These are phyloP conservation scores for Pagetopsis macropterus DNA, from an alignment of 2,797 vertebrate species.

Conservation along the genomic window DNA sequence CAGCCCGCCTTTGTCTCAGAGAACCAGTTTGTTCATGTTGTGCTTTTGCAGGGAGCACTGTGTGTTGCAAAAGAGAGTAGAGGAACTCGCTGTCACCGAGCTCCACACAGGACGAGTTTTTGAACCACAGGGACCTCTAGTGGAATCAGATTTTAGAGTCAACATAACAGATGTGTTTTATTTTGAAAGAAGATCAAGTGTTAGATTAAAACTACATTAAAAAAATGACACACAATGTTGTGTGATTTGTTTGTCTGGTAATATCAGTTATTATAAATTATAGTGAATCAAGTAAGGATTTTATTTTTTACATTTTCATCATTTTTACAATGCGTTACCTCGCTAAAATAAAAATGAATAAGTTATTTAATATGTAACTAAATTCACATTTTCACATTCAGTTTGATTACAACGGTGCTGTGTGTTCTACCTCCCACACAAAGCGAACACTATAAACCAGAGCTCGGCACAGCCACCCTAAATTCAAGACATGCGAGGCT, in stretches of 20 bases:
- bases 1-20: slow-evolving; percentile 32
- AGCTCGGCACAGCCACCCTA: slow-evolving; percentile 45
- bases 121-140: slow-evolving; percentile 97
- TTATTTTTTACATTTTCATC: neutral
- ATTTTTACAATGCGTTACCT: slow-evolving; percentile 14
- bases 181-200: slow-evolving; percentile 42
- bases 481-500: slow-evolving; percentile 56
- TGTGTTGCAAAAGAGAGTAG: slow-evolving; percentile 48
- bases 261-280: slow-evolving; percentile 18
- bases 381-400: slow-evolving; percentile 32
- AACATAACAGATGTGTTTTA: slow-evolving; percentile 38
- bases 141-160: slow-evolving; percentile 80
- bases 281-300: neutral
- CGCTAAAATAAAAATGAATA: slow-evolving; percentile 5
- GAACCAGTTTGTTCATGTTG: slow-evolving; percentile 27
- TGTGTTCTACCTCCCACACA: slow-evolving; percentile 46
- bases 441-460: slow-evolving; percentile 53
- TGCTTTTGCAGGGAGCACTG: slow-evolving; percentile 42
- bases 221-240: slow-evolving; percentile 3
- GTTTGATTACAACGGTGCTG: slow-evolving; percentile 25
- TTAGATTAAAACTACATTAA: slow-evolving; percentile 21
- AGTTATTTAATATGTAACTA: slow-evolving; percentile 39
- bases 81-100: slow-evolving; percentile 68
- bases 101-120: slow-evolving; percentile 78
- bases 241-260: neutral